Evolutionary conservation across 2,797 vertebrate species (phyloP).

Genomic region (Fratercula arctica): DNA sequence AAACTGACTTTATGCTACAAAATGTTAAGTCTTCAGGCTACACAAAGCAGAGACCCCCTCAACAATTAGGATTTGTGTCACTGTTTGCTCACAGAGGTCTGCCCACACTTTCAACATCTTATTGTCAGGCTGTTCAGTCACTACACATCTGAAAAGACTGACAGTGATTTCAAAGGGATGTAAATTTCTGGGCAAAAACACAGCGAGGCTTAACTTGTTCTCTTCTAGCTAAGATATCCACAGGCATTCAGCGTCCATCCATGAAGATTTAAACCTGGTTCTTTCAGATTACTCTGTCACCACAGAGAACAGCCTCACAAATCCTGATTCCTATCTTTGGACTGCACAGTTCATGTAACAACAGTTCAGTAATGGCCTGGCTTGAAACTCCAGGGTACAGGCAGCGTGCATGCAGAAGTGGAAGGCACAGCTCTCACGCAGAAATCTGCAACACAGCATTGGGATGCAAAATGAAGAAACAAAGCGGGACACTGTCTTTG

Average conservation of each 20-base stretch:
- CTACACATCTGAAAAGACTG: not conserved
- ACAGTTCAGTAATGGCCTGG: not conserved
- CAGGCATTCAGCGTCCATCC: not conserved
- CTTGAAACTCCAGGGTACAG: not conserved
- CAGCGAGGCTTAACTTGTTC: not conserved
- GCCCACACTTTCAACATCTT: not conserved
- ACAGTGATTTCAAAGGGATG: not conserved
- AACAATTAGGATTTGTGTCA: not conserved
- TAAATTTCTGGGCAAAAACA: not conserved
- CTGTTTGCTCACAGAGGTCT: not conserved
- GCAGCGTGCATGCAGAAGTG: accelerated
- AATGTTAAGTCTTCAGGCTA: not conserved
- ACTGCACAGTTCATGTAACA: not conserved
- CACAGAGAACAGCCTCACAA: not conserved
- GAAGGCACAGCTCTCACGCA: not conserved
- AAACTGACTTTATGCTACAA: not conserved
- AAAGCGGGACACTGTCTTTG: not conserved
- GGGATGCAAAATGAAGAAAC: not conserved
- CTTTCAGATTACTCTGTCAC: not conserved
- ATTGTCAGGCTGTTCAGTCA: not conserved
- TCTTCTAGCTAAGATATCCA: not conserved
- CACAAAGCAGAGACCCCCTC: not conserved
- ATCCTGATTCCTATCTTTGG: not conserved
- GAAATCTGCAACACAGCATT: not conserved
- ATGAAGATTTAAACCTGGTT: not conserved